Percentiles rank a stretch among this genome's conserved stretches.
phyloP scores from a whole-genome alignment of 53 echinoderm and acorn worm genomes.

The Echinometra lucunter region DNA sequence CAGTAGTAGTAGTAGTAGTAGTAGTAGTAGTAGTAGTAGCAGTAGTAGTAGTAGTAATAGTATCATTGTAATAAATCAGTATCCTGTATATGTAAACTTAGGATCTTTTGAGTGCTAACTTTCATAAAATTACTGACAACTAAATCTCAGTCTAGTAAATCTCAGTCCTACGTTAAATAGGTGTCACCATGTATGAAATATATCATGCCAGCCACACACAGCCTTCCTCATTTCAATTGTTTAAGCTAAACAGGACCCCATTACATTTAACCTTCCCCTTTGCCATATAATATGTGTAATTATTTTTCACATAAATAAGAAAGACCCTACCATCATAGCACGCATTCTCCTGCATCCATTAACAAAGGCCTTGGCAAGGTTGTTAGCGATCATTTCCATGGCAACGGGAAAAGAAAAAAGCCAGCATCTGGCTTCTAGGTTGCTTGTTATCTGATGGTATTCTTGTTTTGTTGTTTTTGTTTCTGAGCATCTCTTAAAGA shows the following conservation, averaged over 20 bases:
- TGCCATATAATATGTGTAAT: neutral
- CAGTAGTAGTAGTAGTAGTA: too few relatives aligned
- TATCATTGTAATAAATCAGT: too few relatives aligned
- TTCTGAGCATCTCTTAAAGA: neutral
- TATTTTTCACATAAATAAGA: neutral
- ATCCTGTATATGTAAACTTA: too few relatives aligned
- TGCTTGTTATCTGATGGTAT: neutral
- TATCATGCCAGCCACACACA: too few relatives aligned
- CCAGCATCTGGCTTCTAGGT: neutral
- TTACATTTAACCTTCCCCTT: neutral
- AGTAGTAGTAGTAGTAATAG: too few relatives aligned
- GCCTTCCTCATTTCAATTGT: too few relatives aligned
- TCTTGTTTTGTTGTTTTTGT: too few relatives aligned
- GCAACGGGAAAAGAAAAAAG: neutral
- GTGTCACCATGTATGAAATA: neutral
- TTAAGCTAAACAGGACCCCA: too few relatives aligned
- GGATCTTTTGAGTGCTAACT: neutral
- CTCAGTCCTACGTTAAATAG: too few relatives aligned
- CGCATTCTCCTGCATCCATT: neutral
- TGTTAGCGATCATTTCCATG: conserved; percentile 6
- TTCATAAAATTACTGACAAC: too few relatives aligned
- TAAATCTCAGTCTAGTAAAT: neutral
- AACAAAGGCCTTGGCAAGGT: conserved; percentile 21
- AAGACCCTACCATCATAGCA: neutral
- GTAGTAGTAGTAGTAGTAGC: too few relatives aligned